Base-by-base conservation (phyloP, 1,140 invertebrate genomes). In the Augochlora pura region DNA sequence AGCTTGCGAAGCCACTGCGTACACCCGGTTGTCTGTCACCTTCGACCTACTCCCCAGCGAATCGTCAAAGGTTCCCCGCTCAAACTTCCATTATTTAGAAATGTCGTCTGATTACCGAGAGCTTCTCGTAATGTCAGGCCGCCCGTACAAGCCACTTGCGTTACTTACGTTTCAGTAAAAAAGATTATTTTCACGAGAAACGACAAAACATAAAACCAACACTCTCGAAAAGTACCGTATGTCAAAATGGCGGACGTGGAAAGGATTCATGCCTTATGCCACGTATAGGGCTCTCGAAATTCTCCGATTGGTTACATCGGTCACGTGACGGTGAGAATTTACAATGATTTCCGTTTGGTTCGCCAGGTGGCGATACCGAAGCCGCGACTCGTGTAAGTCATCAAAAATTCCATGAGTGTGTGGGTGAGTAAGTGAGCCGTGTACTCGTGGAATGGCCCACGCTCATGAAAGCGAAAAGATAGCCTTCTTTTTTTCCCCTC, bases 241-340 rank as follows among this genome's bases (percentile, higher is more conserved):
- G 95, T 96, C 95, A 96, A 96, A 95, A 96, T 96, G 95, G 95
- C 95, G 95, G 95, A 95, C 94, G 94, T 95, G 94, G 94, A 95
- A 95, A 95, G 94, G 92, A 93, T 95, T 95, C 94, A 94, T 95
- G 94, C 94, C 93, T 94, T 90, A 94, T 96, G 95, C 95, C 95
- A 96, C 95, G 95, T 96, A 95, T 95, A 94, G 95, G 92, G 87
- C 90, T 89, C 88, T 80, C 80, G 75, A 63, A 62, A 63, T 64
- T 74, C 52, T 54, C 46, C 52, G 63, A 85, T 87, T 87, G 86
- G 83, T 38, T 42, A 63, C 60, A 12, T 25, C 32, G 23, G 27
- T 86, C 86, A 88, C 86, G 83, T 85, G 82, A 85, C 32, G 2
- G 2, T 18, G 21, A 42, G 76, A 80, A 83, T 78, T 65, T 67